Evolutionary conservation across 2,888 invertebrate species (phyloP), one percentile per base, ranked within the genome.

Genomic region (Ennomos erosarius): DNA sequence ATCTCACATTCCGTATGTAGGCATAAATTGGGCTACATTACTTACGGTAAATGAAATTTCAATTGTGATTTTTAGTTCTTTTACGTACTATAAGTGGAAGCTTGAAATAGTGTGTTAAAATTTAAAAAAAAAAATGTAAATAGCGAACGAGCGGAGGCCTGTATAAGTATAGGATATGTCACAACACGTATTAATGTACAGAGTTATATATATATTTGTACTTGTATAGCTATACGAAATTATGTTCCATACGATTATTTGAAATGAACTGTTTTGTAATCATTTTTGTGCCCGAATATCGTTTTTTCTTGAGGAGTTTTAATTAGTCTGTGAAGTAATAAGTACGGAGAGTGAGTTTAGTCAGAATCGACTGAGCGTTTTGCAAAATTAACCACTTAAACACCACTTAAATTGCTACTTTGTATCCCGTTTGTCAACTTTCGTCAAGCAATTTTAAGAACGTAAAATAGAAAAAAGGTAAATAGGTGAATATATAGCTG

Each of bases 121-220:
- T 43, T 16, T n/a, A n/a, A 16, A 34, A 55, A 67, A 71, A 71
- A 75, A 74, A 78, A 81, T 90, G 90, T 90, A 90, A 85, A 90
- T 90, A 84, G 82, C 77, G 81, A 84, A 83, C 78, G 84, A 84
- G 81, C 75, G 87, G 81, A 82, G 89, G 90, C 88, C 90, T 88
- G 88, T 82, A 79, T 78, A 78, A 74, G 68, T 55, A 52, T 60
- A 65, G 64, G 65, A 60, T 53, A 59, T 61, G 91, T 90, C 90
- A 91, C 91, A 88, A 57, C 53, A 59, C 44, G 46, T 66, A 64
- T 62, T 55, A 78, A 71, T 84, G 82, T 82, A 83, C 81, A 82
- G 81, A 81, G 74, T 74, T 83, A 81, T 83, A 55, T 61, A 79
- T 79, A 81, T 82, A 81, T 84, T 82, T 85, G 81, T 86, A 82